Evolutionary conservation across 1,140 invertebrate species (phyloP), one percentile per base, ranked within the genome.

Genomic region (Nilaparvata lugens): DNA sequence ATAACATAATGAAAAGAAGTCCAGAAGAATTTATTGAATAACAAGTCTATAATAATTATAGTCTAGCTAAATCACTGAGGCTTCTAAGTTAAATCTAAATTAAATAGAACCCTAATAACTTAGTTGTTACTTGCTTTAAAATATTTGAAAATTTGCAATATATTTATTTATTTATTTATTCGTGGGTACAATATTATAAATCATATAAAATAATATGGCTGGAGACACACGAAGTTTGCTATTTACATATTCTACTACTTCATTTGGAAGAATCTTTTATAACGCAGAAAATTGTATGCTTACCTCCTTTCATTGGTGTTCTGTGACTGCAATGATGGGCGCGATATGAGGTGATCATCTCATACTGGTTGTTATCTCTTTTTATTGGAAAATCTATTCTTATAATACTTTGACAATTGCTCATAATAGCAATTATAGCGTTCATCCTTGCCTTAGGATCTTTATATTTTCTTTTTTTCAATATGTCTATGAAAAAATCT

Each of bases 261-360:
- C 4, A 21, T 57, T 7, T 58, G 18, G 9, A 4, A 31, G 5
- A 57, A 4, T 21, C 28, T 11, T n/a, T 7, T 21, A 6, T 11
- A 57, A 7, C 11, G 7, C 4, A 19, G 31, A 35, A 28, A 18
- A 2, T 14, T 16, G 3, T 19, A 4, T 23, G 4, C n/a, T 16
- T 51, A 61, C 89, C 90, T 78, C 91, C 91, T 79, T 93, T 93
- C 59, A 84, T 83, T 1, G 90, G 90, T 42, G 85, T 77, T 52
- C 86, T 78, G 69, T 94, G 90, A 14, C 86, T 83, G 64, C 87
- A 87, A 73, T 95, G 91, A 70, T 93, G 90, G 0, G 88, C 86
- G 52, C 91, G 74, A 76, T 88, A 95, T 0, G 84, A 91, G 31
- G 84, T 81, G 23, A 95, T 83, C 55, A 94, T 86, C 66, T 91